Base-by-base conservation (phyloP, 2,888 invertebrate genomes). In the Calameuta idolon region DNA sequence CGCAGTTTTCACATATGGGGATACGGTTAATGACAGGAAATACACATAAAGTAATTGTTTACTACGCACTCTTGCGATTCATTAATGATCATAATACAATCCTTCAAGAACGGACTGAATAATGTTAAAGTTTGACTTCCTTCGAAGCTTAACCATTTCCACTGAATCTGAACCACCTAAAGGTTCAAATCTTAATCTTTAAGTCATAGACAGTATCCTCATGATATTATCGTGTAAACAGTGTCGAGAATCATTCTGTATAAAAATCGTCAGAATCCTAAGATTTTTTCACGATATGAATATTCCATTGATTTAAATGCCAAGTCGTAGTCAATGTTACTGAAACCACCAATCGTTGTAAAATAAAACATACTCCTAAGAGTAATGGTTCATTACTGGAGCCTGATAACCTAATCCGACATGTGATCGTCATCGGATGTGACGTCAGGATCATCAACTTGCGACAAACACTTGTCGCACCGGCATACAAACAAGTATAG, bases 401-500 rank as follows among this genome's bases (percentile, higher is more conserved):
- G 55, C 15, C 23, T 23, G 23, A 23, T 5, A 55, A 2, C 9
- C 9, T 75, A 85, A 75, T 82, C 83, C 15, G 84, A 87, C 84
- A 82, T 89, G 73, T 93, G 93, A 76, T 92, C 92, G 33, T 92
- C 93, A 83, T 97, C 97, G 77, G 94, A 94, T 12, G 97, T 97
- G 81, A 95, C 94, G 89, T 98, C 96, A 0, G 96, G 95, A 86
- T 98, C 95, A 12, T 94, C 93, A 0, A 94, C 93, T 90, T 98
- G 95, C 0, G 93, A 90, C 77, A 93, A 90, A 91, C 98, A 98
- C 86, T 96, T 97, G 11, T 94, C 92, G 91, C 98, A 98, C 83
- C 94, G 93, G 87, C 98, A 98, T 12, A 94, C 91, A 87, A 98
- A 98, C 40, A 97, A 92, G 89, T 97, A 98, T 91, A 96, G 95